These are phyloP conservation scores for Cyprinodon brontotheroides DNA, from an alignment of 2,113 vertebrate species.

Conservation along the genomic window DNA sequence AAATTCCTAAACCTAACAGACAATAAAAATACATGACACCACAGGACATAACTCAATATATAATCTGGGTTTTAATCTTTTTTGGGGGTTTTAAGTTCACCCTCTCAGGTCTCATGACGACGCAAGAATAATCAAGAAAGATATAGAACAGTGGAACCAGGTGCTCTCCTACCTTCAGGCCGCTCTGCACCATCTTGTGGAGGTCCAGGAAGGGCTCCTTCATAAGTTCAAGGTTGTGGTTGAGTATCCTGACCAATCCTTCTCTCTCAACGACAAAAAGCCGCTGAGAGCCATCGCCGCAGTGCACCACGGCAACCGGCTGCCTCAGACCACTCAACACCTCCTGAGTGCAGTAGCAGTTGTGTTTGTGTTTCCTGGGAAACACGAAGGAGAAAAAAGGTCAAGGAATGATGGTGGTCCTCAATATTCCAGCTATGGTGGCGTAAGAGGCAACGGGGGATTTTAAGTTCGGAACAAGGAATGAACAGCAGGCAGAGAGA, in stretches of 20 bases:
- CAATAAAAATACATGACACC: no score
- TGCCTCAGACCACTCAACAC: slow-evolving; percentile 91
- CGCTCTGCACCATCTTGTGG: slow-evolving; percentile 98
- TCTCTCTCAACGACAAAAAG: slow-evolving; percentile 97
- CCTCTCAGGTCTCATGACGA: no score
- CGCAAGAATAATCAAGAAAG: not conserved
- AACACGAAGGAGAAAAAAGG: slow-evolving; percentile 65
- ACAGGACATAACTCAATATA: no score
- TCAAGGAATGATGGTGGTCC: slow-evolving; percentile 38
- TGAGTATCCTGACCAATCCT: slow-evolving; percentile 93
- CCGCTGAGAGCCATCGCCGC: slow-evolving; percentile 93
- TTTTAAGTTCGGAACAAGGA: slow-evolving; percentile 11
- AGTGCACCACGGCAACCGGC: slow-evolving; percentile 88
- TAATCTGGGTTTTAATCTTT: no score
- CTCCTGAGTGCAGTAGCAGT: slow-evolving; percentile 96
- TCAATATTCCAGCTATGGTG: slow-evolving; percentile 47
- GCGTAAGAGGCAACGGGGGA: not conserved
- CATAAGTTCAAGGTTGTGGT: slow-evolving; percentile 87
- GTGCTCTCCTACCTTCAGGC: slow-evolving; percentile 90
- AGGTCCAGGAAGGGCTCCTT: slow-evolving; percentile 98
- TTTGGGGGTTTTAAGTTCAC: no score
- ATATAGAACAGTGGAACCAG: not conserved
- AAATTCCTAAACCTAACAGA: no score
- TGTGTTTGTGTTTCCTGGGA: slow-evolving; percentile 98
- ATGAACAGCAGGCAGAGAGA: not conserved